phyloP scores from a whole-genome alignment of 92 coral and sea anemone species.

The Chrysogorgia sp. region DNA sequence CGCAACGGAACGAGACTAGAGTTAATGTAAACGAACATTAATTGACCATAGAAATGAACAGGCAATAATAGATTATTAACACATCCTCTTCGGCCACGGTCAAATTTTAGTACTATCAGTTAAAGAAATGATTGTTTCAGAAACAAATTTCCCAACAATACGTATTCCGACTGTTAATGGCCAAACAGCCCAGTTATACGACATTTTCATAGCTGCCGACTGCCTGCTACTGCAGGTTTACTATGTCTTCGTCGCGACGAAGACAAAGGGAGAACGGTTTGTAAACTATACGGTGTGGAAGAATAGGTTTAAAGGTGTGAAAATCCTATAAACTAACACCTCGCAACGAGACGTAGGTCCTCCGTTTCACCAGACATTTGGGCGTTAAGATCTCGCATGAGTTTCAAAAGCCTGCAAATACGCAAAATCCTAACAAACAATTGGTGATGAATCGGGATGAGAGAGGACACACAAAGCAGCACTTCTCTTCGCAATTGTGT shows the following conservation, averaged over 20 bases:
- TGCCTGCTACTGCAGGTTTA: too few relatives aligned
- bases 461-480: neutral
- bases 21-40: slow-evolving; percentile 32
- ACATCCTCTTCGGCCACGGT: slow-evolving; percentile 11
- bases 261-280: neutral
- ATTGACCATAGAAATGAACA: slow-evolving; percentile 21
- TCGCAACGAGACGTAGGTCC: slow-evolving; percentile 47
- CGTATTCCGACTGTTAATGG: neutral
- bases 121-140: neutral
- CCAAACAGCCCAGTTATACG: neutral
- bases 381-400: slow-evolving; percentile 25
- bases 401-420: neutral
- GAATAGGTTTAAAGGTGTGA: slow-evolving; percentile 27
- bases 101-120: slow-evolving; percentile 2
- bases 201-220: too few relatives aligned
- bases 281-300: slow-evolving; percentile 29
- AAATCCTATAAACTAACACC: slow-evolving; percentile 40
- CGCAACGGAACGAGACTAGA: neutral
- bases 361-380: slow-evolving; percentile 48
- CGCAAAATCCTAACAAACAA: slow-evolving; percentile 18
- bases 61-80: slow-evolving; percentile 23
- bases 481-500: neutral
- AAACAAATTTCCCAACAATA: neutral
- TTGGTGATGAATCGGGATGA: slow-evolving; percentile 14
- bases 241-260: neutral